Conservation (phyloP, 2,888 invertebrate species). For the Eupithecia vulgata region DNA sequence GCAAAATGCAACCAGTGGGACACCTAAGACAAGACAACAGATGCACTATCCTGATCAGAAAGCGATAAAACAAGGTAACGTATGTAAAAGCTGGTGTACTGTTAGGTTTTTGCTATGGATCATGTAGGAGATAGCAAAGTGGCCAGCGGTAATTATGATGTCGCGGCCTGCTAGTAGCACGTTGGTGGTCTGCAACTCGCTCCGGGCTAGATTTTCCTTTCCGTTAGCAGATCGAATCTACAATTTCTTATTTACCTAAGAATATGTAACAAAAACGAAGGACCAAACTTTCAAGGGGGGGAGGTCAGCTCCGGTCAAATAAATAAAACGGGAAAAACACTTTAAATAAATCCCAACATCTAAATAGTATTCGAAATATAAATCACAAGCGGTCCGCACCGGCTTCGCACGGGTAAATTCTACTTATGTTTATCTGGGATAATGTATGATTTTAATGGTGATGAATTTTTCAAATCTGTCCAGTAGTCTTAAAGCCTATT, state of each 20-base stretch:
- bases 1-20: slow-evolving; percentile 1
- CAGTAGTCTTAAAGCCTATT: too few species aligned
- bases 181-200: slow-evolving; percentile 55
- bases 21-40: neutral
- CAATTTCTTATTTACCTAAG: neutral
- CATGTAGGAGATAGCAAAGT: slow-evolving; percentile 47
- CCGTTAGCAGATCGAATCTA: slow-evolving; percentile 8
- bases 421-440: too few species aligned
- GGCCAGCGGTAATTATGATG: slow-evolving; percentile 56
- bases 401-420: too few species aligned
- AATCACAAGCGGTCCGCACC: too few species aligned
- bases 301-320: too few species aligned
- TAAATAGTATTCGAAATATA: too few species aligned
- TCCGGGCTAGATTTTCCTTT: slow-evolving; percentile 46
- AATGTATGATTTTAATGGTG: too few species aligned
- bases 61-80: slow-evolving; percentile 1
- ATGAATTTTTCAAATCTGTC: too few species aligned
- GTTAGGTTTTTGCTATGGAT: slow-evolving; percentile 29
- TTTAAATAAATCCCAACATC: too few species aligned
- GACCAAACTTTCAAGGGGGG: too few species aligned
- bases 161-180: slow-evolving; percentile 52
- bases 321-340: too few species aligned
- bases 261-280: neutral
- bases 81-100: slow-evolving; percentile 20
- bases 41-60: neutral